These are phyloP conservation scores for Aphodius granarius DNA, from an alignment of 2,888 invertebrate genomes.

Conservation along the genomic window DNA sequence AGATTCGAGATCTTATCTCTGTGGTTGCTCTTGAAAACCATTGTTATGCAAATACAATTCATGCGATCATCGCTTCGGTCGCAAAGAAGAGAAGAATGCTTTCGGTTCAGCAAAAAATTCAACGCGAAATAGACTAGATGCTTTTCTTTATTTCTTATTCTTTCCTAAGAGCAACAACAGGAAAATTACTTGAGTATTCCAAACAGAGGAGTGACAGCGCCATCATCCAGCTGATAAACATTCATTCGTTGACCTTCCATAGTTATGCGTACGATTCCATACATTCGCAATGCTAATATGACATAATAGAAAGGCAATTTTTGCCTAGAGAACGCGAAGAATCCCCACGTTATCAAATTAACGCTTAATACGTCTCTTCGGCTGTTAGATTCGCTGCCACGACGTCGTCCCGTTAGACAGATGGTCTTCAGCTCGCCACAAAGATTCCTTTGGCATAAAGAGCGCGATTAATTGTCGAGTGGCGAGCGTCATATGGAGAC, in stretches of 20 bases:
- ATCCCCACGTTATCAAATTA: not conserved
- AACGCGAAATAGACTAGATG: too few species aligned
- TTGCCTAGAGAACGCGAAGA: not conserved
- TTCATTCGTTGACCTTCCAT: not conserved
- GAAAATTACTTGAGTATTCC: too few species aligned
- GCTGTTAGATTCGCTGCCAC: not conserved
- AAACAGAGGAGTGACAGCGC: not conserved
- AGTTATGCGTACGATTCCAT: not conserved
- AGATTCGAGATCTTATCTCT: conserved; percentile 11
- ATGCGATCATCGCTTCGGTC: not conserved
- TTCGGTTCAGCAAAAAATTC: not conserved
- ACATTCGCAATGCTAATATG: not conserved
- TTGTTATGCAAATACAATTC: conserved; percentile 13
- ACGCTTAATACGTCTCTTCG: not conserved
- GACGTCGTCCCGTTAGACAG: conserved; percentile 10
- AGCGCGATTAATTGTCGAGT: conserved; percentile 5
- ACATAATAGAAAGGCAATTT: not conserved
- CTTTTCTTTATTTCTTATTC: too few species aligned
- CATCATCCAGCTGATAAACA: not conserved
- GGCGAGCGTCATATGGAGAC: conserved; percentile 7
- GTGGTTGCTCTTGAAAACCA: conserved; percentile 9
- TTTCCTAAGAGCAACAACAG: too few species aligned
- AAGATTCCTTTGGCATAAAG: conserved; percentile 12
- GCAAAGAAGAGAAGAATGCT: not conserved
- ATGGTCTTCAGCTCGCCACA: not conserved